Conservation (phyloP, 2,113 vertebrate species). For the Stegostoma tigrinum region DNA sequence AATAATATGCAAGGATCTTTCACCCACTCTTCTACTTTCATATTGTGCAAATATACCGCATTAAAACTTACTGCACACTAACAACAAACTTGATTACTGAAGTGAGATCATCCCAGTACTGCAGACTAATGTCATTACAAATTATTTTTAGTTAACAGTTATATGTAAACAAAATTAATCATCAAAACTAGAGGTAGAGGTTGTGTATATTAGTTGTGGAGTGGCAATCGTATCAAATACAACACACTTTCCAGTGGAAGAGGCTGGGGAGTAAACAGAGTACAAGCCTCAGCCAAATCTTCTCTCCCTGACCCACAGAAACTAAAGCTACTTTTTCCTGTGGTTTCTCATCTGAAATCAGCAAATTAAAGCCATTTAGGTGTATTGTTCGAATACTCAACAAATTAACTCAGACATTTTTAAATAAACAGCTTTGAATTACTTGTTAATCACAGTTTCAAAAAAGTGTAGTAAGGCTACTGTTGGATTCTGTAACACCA, state of each 20-base stretch:
- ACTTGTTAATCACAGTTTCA: background rate
- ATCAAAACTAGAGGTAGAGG: slow-evolving; percentile 11
- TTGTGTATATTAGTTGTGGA: background rate
- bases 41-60: background rate
- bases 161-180: slow-evolving; percentile 23
- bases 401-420: background rate
- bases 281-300: background rate
- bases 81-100: background rate
- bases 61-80: background rate
- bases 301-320: background rate
- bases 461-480: background rate
- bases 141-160: background rate
- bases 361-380: background rate
- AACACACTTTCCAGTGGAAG: background rate
- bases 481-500: background rate
- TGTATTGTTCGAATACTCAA: background rate
- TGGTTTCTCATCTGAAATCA: background rate
- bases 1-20: background rate
- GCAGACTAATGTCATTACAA: background rate
- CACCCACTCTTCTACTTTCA: background rate
- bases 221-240: background rate
- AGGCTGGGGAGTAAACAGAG: background rate
- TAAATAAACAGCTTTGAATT: background rate
- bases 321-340: background rate
- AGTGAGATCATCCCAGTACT: background rate